phyloP scores from a whole-genome alignment of 1,140 invertebrate genomes.

The Lepeophtheirus salmonis region DNA sequence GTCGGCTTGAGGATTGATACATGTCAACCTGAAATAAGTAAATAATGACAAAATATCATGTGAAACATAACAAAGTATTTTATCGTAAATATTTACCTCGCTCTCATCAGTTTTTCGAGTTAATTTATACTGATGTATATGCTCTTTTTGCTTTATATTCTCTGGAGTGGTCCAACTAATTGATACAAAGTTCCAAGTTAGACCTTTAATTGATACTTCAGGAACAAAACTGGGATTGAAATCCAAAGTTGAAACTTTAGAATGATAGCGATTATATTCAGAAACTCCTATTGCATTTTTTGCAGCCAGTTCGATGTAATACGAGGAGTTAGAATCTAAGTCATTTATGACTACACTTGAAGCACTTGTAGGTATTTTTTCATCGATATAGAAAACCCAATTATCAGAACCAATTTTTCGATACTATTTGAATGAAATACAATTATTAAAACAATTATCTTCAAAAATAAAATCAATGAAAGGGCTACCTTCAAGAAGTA shows the following conservation, averaged over 20 bases:
- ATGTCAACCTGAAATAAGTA: slow-evolving; percentile 30
- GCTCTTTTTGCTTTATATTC: slow-evolving; percentile 22
- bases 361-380: background rate
- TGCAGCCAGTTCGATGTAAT: slow-evolving; percentile 22
- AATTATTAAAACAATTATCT: slow-evolving; percentile 19
- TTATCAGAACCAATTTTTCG: slow-evolving; percentile 7
- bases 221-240: slow-evolving; percentile 55
- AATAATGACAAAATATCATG: slow-evolving; percentile 39
- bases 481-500: slow-evolving; percentile 38
- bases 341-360: slow-evolving; percentile 21
- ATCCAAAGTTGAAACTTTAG: slow-evolving; percentile 38
- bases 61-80: too few relatives aligned
- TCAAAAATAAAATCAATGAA: slow-evolving; percentile 13
- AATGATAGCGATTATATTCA: slow-evolving; percentile 30
- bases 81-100: slow-evolving; percentile 32
- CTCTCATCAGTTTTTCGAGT: slow-evolving; percentile 19
- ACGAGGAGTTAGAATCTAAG: slow-evolving; percentile 19
- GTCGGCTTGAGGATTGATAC: slow-evolving; percentile 20
- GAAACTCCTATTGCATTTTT: slow-evolving; percentile 32
- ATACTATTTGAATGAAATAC: slow-evolving; percentile 20
- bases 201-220: slow-evolving; percentile 50
- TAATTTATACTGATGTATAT: slow-evolving; percentile 22
- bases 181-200: slow-evolving; percentile 51
- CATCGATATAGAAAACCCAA: background rate
- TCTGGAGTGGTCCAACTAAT: slow-evolving; percentile 51